These are phyloP conservation scores for Microchrysa polita DNA, from an alignment of 2,888 invertebrate species.

Conservation along the genomic window DNA sequence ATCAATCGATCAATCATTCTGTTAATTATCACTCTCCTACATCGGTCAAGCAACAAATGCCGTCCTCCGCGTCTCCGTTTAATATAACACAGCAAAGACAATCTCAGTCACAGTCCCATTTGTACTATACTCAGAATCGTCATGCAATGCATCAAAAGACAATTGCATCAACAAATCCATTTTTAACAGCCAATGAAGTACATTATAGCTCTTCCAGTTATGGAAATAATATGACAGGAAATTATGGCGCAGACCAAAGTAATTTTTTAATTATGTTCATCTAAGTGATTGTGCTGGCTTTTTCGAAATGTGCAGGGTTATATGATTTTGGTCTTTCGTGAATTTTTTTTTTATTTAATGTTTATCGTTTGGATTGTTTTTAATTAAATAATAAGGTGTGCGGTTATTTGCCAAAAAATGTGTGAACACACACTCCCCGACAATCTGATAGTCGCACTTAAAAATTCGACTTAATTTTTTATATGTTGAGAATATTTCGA, in stretches of 20 bases:
- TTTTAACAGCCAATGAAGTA: constrained; percentile 63
- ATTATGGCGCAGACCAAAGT: constrained; percentile 54
- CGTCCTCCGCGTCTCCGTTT: constrained; percentile 51
- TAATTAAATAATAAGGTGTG: no score
- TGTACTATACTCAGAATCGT: constrained; percentile 41
- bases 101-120: constrained; percentile 54
- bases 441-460: no score
- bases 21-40: constrained; percentile 59
- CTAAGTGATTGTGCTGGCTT: constrained; percentile 9
- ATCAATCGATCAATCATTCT: constrained; percentile 54
- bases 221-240: constrained; percentile 52
- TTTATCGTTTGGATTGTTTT: no score
- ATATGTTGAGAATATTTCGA: no score
- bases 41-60: constrained; percentile 38
- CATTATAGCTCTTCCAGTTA: constrained; percentile 59
- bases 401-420: no score
- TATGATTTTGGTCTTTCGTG: not conserved
- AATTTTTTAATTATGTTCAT: constrained; percentile 48
- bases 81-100: constrained; percentile 61
- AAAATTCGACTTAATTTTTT: no score
- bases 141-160: constrained; percentile 61
- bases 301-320: constrained; percentile 2
- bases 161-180: constrained; percentile 64
- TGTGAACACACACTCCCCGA: no score
- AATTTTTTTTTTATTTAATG: not conserved